Evolutionary conservation across 1,140 invertebrate species (phyloP).

Genomic region (Ridgeia piscesae): DNA sequence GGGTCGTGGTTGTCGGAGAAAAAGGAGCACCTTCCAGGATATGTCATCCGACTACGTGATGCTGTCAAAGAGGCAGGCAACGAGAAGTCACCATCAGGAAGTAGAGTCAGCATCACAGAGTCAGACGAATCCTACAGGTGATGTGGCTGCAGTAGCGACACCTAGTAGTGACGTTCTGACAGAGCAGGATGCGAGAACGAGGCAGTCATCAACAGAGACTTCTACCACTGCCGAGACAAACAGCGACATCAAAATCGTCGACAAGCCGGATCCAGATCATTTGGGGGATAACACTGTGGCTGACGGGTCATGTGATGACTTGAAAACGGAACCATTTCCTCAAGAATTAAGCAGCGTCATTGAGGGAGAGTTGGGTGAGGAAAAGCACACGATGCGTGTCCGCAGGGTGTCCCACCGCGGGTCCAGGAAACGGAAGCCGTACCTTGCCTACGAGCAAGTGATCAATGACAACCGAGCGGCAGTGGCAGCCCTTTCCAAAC

Average conservation of each 20-base stretch:
- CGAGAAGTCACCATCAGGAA: neutral
- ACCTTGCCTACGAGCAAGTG: neutral
- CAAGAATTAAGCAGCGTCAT: neutral
- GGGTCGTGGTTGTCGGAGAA: neutral
- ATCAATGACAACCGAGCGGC: neutral
- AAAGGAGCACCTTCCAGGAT: neutral
- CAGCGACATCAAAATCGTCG: neutral
- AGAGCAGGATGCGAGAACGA: neutral
- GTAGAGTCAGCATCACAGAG: neutral
- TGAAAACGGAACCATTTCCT: neutral
- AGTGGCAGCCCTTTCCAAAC: neutral
- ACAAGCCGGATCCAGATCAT: neutral
- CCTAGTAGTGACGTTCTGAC: neutral
- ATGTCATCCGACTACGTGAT: neutral
- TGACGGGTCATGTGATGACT: neutral
- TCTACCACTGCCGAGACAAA: neutral
- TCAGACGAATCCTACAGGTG: neutral
- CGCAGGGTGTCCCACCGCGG: neutral
- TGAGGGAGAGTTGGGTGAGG: neutral
- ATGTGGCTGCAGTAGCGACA: neutral
- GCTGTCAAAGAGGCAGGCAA: neutral
- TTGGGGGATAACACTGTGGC: neutral
- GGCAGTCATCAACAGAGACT: neutral
- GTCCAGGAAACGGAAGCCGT: neutral
- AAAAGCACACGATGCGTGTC: neutral